phyloP scores from a whole-genome alignment of 2,113 vertebrate species.

The Riparia riparia region DNA sequence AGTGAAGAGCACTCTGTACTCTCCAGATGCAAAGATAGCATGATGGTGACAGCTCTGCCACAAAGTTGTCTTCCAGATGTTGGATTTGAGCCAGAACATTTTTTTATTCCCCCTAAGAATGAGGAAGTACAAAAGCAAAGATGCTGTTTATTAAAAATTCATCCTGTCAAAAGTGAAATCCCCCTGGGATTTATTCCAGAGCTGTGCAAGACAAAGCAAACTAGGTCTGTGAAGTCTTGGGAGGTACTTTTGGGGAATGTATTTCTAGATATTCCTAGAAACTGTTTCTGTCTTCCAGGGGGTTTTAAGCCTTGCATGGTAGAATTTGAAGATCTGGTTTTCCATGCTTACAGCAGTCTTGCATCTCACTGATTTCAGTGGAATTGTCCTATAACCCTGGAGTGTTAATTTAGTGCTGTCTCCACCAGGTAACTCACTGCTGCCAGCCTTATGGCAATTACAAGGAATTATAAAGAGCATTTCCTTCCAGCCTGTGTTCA shows the following conservation, averaged over 20 bases:
- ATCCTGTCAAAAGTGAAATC: neutral
- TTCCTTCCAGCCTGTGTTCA: neutral
- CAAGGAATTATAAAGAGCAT: neutral
- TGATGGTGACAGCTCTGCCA: neutral
- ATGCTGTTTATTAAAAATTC: neutral
- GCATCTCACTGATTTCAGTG: neutral
- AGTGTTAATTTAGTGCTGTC: neutral
- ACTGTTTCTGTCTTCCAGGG: neutral
- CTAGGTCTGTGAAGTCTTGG: neutral
- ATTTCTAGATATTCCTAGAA: neutral
- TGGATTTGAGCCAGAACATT: neutral
- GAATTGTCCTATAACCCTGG: neutral
- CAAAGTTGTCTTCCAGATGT: fast-evolving
- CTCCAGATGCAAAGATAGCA: neutral
- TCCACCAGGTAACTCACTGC: neutral
- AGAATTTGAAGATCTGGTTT: neutral
- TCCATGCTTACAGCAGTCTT: neutral
- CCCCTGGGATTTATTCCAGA: neutral
- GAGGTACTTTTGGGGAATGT: neutral
- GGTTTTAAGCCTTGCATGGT: neutral
- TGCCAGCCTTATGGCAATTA: neutral
- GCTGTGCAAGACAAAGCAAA: neutral
- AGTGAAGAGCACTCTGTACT: neutral
- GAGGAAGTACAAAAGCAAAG: neutral
- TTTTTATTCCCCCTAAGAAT: neutral